A percentile compares a stretch with the other conserved stretches of the same genome.
Conservation (phyloP, 2,113 vertebrate genomes). For the Hippocampus abdominalis region DNA sequence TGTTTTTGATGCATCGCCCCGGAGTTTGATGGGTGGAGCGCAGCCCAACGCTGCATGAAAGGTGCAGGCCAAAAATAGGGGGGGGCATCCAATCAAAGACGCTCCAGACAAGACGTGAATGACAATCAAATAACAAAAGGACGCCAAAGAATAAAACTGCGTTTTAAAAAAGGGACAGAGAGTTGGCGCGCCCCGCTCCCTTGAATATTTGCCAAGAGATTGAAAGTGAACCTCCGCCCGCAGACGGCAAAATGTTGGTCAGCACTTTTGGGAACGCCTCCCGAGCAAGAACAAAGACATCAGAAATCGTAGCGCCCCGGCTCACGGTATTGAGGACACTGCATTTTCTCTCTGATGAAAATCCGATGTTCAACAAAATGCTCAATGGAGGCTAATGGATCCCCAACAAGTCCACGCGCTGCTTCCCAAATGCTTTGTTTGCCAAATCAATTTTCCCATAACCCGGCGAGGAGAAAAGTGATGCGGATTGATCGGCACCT, state of each 20-base stretch:
- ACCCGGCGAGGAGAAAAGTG: conserved; percentile 75
- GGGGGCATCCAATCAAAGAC: too few relatives aligned
- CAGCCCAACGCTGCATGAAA: too few relatives aligned
- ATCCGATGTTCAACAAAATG: conserved; percentile 75
- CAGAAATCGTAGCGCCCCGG: conserved; percentile 66
- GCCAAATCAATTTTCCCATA: conserved; percentile 78
- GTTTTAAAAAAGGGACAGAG: not conserved
- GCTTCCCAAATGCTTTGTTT: conserved; percentile 76
- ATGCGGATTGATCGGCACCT: conserved; percentile 69
- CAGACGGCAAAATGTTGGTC: conserved; percentile 31
- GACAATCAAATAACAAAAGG: too few relatives aligned
- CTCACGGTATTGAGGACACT: conserved; percentile 70
- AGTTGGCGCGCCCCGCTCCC: not conserved
- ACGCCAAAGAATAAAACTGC: too few relatives aligned
- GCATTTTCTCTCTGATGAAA: conserved; percentile 74
- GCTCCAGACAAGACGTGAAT: too few relatives aligned
- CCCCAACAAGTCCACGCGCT: conserved; percentile 66
- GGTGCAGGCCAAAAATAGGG: too few relatives aligned
- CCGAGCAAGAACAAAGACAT: conserved; percentile 65
- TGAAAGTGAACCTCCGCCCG: conserved; percentile 21
- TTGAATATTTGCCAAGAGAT: conserved; percentile 17
- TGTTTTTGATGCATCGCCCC: too few relatives aligned
- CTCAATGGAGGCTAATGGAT: conserved; percentile 74
- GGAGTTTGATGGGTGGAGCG: too few relatives aligned
- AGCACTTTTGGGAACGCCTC: conserved; percentile 60